Conservation (phyloP, 2,888 invertebrate genomes). For the Hesperia comma region DNA sequence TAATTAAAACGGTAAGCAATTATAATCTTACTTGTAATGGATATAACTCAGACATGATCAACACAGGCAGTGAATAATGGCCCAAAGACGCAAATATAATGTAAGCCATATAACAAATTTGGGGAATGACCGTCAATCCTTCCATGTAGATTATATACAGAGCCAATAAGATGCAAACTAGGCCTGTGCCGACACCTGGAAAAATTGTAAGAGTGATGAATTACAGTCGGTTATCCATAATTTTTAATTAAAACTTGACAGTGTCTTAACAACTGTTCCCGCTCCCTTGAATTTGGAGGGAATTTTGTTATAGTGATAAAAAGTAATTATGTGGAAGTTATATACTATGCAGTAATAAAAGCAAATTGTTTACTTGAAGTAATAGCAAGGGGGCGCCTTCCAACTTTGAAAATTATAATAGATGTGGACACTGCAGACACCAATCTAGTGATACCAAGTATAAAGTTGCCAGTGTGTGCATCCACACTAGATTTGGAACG, state of each 20-base stretch:
- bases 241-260: too few relatives aligned
- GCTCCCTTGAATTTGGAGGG: too few relatives aligned
- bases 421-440: slow-evolving; percentile 48
- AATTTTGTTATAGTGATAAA: too few relatives aligned
- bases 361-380: slow-evolving; percentile 52
- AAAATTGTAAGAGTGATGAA: slow-evolving; percentile 21
- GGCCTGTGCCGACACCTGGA: slow-evolving; percentile 59
- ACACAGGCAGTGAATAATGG: slow-evolving; percentile 58
- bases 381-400: slow-evolving; percentile 56
- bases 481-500: slow-evolving; percentile 52
- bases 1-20: not conserved
- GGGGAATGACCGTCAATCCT: slow-evolving; percentile 48
- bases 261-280: too few relatives aligned
- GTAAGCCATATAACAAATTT: slow-evolving; percentile 52
- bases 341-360: not conserved
- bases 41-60: slow-evolving; percentile 63
- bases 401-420: slow-evolving; percentile 53
- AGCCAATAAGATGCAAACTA: slow-evolving; percentile 49
- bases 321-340: too few relatives aligned
- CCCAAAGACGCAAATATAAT: slow-evolving; percentile 58
- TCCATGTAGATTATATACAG: slow-evolving; percentile 42
- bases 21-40: slow-evolving; percentile 63
- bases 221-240: too few relatives aligned
- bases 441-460: slow-evolving; percentile 53
- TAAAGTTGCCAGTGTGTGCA: slow-evolving; percentile 52